Conservation (phyloP, 2,888 invertebrate genomes). For the Drosophila glabriapex region DNA sequence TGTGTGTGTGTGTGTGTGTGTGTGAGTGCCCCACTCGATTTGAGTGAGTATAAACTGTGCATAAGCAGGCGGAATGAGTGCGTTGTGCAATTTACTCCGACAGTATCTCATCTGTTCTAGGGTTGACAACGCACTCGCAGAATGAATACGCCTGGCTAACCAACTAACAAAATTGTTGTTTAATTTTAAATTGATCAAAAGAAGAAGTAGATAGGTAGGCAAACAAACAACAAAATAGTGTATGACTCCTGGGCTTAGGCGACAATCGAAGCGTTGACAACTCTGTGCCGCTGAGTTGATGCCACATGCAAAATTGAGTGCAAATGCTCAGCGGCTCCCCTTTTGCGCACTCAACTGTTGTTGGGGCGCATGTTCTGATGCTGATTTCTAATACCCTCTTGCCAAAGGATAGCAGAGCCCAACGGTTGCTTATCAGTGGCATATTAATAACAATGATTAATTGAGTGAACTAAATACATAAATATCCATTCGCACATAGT, state of each 20-base stretch:
- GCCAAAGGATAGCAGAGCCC: background rate
- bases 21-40: slow-evolving; percentile 26
- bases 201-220: too few relatives aligned
- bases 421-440: background rate
- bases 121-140: slow-evolving; percentile 30
- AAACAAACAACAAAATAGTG: background rate
- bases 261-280: slow-evolving; percentile 23
- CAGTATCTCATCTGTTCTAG: slow-evolving; percentile 20
- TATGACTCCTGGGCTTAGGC: background rate
- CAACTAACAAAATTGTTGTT: background rate
- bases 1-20: slow-evolving; percentile 9
- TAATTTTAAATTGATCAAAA: background rate
- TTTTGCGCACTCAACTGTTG: slow-evolving; percentile 32
- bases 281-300: slow-evolving; percentile 40
- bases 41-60: slow-evolving; percentile 43
- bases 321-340: slow-evolving; percentile 40
- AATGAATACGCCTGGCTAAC: background rate
- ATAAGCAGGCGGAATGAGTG: slow-evolving; percentile 14
- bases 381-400: slow-evolving; percentile 25
- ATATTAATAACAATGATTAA: background rate
- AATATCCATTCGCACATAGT: background rate
- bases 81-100: slow-evolving; percentile 21
- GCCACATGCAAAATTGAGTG: slow-evolving; percentile 48
- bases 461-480: accelerated
- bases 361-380: slow-evolving; percentile 32